A percentile compares a stretch with the other conserved stretches of the same genome.
phyloP scores from a whole-genome alignment of 2,797 vertebrate species.

The Margarornis squamiger region DNA sequence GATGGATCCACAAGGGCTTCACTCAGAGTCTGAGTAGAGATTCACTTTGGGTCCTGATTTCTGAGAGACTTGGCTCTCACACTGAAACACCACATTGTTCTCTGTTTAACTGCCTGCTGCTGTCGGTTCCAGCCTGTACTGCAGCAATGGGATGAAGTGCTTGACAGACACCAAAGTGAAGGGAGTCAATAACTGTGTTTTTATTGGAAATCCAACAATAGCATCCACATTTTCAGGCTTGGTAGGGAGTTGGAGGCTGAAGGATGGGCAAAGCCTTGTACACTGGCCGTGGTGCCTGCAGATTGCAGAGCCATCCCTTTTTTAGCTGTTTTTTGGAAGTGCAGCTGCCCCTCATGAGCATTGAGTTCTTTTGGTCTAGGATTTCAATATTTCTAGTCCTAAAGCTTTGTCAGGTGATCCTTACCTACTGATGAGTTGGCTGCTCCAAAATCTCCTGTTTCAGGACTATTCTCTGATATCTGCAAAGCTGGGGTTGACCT shows the following conservation, averaged over 20 bases:
- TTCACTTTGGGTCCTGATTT: not conserved
- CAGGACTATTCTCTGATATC: not conserved
- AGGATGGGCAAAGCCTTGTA: not conserved
- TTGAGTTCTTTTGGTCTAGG: not conserved
- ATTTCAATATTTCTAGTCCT: not conserved
- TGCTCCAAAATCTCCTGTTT: not conserved
- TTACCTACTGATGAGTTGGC: not conserved
- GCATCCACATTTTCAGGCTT: not conserved
- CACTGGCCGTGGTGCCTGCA: not conserved
- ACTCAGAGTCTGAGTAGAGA: not conserved
- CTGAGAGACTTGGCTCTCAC: not conserved
- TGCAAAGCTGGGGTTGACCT: not conserved
- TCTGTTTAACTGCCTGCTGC: not conserved
- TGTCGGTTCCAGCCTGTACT: not conserved
- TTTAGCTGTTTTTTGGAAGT: not conserved
- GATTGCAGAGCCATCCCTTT: not conserved
- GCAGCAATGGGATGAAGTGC: not conserved
- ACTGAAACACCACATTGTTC: not conserved
- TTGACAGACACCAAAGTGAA: not conserved
- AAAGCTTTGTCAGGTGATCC: not conserved
- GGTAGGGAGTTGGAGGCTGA: not conserved
- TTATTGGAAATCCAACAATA: not conserved
- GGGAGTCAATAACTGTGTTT: not conserved
- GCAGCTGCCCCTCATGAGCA: not conserved
- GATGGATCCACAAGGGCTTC: not conserved